Percentiles rank a stretch among this genome's conserved stretches.
These are phyloP conservation scores for Aphelocoma coerulescens DNA, from an alignment of 2,113 vertebrate species.

Conservation along the genomic window DNA sequence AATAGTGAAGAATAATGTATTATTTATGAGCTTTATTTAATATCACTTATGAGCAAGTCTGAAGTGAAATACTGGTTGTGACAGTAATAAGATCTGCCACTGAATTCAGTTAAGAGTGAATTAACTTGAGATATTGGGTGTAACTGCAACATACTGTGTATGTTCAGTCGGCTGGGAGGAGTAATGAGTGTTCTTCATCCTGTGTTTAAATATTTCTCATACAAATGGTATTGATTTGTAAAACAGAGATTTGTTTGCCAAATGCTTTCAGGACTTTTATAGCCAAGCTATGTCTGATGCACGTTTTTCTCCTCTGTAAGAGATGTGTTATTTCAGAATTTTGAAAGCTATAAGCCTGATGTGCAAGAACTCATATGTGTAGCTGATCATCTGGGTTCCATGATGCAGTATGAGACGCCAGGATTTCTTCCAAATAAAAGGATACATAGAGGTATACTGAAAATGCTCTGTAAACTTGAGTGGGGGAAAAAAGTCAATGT, in stretches of 20 bases:
- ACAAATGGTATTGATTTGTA: neutral
- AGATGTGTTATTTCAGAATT: conserved; percentile 93
- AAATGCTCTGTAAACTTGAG: neutral
- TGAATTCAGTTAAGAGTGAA: neutral
- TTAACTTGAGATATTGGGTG: neutral
- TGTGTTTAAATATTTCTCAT: neutral
- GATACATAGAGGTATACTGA: conserved; percentile 89
- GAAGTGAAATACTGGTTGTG: neutral
- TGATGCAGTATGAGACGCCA: conserved; percentile 96
- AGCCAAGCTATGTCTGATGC: conserved; percentile 12
- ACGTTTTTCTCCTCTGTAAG: conserved; percentile 66
- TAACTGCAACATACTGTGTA: neutral
- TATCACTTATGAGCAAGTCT: neutral
- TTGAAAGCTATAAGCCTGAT: conserved; percentile 88
- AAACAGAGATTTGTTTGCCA: neutral
- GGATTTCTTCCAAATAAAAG: conserved; percentile 95
- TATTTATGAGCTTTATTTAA: neutral
- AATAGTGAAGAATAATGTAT: neutral
- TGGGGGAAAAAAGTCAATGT: neutral
- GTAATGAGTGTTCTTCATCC: neutral
- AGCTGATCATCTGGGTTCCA: conserved; percentile 90
- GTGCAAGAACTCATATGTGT: conserved; percentile 91
- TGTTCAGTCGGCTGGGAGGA: neutral
- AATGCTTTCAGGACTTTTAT: neutral
- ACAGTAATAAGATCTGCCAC: neutral